Base-by-base conservation (phyloP, 2,113 vertebrate genomes). In the Syngnathus floridae region DNA sequence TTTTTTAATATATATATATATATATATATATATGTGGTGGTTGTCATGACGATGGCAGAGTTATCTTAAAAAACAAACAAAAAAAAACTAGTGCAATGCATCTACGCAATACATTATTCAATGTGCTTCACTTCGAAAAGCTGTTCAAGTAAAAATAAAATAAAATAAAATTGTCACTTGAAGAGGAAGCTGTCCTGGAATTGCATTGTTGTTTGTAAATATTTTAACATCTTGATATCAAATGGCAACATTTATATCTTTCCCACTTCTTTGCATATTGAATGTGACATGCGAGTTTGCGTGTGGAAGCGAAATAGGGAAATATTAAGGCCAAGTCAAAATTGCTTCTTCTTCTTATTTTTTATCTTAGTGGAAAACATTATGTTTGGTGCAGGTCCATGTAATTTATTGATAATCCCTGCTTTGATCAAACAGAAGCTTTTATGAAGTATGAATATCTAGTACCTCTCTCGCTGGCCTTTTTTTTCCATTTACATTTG, bases 201-300 rank as follows among this genome's bases (percentile, higher is more conserved):
- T 76, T 77, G 67, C 68, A 79, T 59, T 8, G 12, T 54, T 7
- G 17, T 72, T 77, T 77, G 72, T 56, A 56, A 58, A 81, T 77
- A 66, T 65, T 65, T 76, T 69, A 82, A 80, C 5, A 5, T 58
- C 22, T 66, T 67, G 36, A 80, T 72, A 85, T 84, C 83, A 83
- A 85, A 85, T 75, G 67, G 80, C 68, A 87, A 84, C 75, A 85
- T 85, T 81, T 19, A 78, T 81, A 64, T 55, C 26, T 16, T 74
- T 61, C 74, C 67, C 37, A 70, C 63, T 70, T 72, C 62, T 80
- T 79, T 81, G 76, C 81, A 77, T 82, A 60, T 69, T 21, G 73
- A 71, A 80, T 57, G 41, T 35, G 38, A 72, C 67, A 57, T 46
- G 65, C 59, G 48, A 65, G 21, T 57, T 46, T 66, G 35, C 49